Evolutionary conservation across 2,113 vertebrate species (phyloP).

Genomic region (Dicaeum eximium): DNA sequence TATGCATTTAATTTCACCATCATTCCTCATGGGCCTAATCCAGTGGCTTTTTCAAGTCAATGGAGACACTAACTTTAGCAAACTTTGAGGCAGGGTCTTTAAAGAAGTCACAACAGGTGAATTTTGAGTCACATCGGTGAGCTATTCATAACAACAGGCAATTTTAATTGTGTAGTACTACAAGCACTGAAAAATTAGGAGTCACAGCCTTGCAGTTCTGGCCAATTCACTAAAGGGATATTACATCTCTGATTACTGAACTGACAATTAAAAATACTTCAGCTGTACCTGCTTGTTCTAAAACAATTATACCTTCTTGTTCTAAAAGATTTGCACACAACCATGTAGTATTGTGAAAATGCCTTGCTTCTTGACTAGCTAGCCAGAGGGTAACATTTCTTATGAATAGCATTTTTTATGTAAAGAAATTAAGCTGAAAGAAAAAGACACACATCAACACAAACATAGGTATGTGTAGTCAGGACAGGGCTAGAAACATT

Average conservation of each 20-base stretch:
- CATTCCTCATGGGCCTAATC: not conserved
- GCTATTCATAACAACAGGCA: not conserved
- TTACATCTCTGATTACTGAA: not conserved
- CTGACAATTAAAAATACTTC: not conserved
- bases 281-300: not conserved
- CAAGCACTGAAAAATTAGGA: not conserved
- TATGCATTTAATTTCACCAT: not conserved
- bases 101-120: not conserved
- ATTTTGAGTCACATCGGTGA: not conserved
- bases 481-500: not conserved
- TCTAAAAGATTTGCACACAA: slow-evolving; percentile 28
- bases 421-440: not conserved
- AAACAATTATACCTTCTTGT: not conserved
- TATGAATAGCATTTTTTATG: not conserved
- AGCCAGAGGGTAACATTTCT: not conserved
- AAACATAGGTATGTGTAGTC: not conserved
- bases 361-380: not conserved
- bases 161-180: not conserved
- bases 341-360: not conserved
- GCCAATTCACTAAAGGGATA: not conserved
- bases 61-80: not conserved
- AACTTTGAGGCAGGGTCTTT: not conserved
- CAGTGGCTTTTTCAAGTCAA: not conserved
- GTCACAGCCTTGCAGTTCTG: not conserved
- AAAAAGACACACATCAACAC: not conserved